Base-by-base conservation (phyloP, 2,797 vertebrate genomes). In the Cyclopterus lumpus region DNA sequence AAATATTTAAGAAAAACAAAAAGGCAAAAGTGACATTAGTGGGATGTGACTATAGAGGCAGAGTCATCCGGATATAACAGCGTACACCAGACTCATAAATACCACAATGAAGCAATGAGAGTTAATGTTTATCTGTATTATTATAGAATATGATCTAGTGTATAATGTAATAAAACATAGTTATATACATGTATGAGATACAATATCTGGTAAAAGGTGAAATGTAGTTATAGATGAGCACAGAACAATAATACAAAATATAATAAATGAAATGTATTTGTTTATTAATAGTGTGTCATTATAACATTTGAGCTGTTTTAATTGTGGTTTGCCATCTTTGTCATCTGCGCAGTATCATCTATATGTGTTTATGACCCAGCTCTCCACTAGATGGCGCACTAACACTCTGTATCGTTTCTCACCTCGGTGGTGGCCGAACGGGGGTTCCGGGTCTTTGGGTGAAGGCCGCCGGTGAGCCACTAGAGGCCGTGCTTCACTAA, bases 331-430 rank as follows among this genome's bases (percentile, higher is more conserved):
- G 32, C 9, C 34, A 40, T 14, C 6, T 54, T 26, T 24, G 20
- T 10, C 5, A 48, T 28, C 12, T 28, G 26, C 5, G 58, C 3
- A 48, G 18, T 32, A 36, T 8, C 1, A 16, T 60, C 1, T 66
- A 16, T 1, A 7, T 28, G 24, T 28, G 14, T 58, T 46, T 22
- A 6, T 61, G 7, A n/a, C 3, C 14, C 20, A 64, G 1, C 9
- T 34, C 15, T 28, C 88, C 94, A 81, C 89, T 87, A 93, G 94
- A 87, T 93, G 94, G 88, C 91, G 82, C 72, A 71, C 81, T 38
- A 90, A 85, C 61, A 91, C 86, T 67, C 67, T 0, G n/a, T 70
- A 84, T 91, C 8, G 4, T 12, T 46, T 32, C 26, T 68, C 59
- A 0, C 44, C 10, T 44, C 11, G 11, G 16, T 16, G 11, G 12